Conservation (phyloP, 2,888 invertebrate species). For the Synergus laeviventris region DNA sequence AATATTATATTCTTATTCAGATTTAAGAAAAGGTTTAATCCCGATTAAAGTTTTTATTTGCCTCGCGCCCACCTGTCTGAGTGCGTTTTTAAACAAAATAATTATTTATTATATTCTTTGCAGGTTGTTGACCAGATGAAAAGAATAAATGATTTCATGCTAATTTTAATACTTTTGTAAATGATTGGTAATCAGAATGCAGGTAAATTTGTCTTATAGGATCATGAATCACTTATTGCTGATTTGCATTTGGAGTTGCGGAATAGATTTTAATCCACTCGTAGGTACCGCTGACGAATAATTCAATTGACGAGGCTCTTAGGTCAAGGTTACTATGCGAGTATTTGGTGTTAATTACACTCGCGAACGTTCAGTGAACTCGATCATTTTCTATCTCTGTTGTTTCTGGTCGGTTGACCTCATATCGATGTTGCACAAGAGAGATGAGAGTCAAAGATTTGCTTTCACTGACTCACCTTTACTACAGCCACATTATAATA, state of each 20-base stretch:
- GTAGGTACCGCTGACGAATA: slow-evolving; percentile 2
- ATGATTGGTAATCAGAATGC: not conserved
- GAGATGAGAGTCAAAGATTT: slow-evolving; percentile 63
- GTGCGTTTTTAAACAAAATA: too few species aligned
- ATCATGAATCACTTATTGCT: not conserved
- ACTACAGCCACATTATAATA: slow-evolving; percentile 44
- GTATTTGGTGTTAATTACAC: slow-evolving; percentile 25
- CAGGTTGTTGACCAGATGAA: too few species aligned
- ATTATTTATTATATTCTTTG: too few species aligned
- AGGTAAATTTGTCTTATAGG: not conserved
- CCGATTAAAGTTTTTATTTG: too few species aligned
- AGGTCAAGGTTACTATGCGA: slow-evolving; percentile 35
- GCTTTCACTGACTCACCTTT: slow-evolving; percentile 74
- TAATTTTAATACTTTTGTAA: too few species aligned
- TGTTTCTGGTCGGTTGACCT: slow-evolving; percentile 27
- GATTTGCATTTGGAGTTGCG: not conserved
- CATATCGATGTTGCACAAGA: slow-evolving; percentile 38
- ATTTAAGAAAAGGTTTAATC: too few species aligned
- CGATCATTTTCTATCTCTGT: slow-evolving; percentile 26
- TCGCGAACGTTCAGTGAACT: slow-evolving; percentile 34
- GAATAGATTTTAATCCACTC: not conserved
- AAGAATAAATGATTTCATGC: too few species aligned
- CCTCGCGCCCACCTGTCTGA: too few species aligned
- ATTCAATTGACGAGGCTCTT: not conserved
- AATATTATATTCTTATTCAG: too few species aligned